phyloP scores from a whole-genome alignment of 2,888 invertebrate genomes.

The Petrolisthes manimaculis region DNA sequence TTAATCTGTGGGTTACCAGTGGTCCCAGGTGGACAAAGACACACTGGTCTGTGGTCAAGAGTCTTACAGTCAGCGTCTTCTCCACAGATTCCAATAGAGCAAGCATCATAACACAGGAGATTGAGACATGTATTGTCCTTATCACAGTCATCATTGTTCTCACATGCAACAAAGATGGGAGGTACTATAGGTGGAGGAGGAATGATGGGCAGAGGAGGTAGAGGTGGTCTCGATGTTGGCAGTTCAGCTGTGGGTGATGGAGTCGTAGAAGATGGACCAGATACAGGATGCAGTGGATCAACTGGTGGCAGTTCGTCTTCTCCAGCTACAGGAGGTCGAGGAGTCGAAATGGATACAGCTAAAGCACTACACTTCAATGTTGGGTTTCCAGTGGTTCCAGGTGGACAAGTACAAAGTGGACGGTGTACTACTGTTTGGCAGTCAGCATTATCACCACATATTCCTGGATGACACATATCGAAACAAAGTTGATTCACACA shows the following conservation, averaged over 20 bases:
- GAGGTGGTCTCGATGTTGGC: slow-evolving; percentile 21
- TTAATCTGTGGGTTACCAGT: slow-evolving; percentile 79
- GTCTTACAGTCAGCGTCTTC: slow-evolving; percentile 86
- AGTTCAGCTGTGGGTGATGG: slow-evolving; percentile 17
- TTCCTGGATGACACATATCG: slow-evolving; percentile 51
- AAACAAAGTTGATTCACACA: slow-evolving; percentile 54
- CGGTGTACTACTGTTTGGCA: slow-evolving; percentile 82
- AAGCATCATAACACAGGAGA: slow-evolving; percentile 78
- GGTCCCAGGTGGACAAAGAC: slow-evolving; percentile 82
- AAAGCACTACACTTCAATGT: slow-evolving; percentile 75
- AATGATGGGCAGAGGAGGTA: slow-evolving; percentile 6
- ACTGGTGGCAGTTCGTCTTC: background rate
- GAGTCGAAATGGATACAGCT: slow-evolving; percentile 4
- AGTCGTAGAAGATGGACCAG: background rate
- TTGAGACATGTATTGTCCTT: slow-evolving; percentile 76
- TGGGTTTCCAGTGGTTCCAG: slow-evolving; percentile 67
- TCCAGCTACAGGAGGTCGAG: slow-evolving; percentile 8
- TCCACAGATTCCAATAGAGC: slow-evolving; percentile 74
- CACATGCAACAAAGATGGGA: slow-evolving; percentile 63
- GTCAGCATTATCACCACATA: slow-evolving; percentile 79
- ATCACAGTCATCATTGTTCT: slow-evolving; percentile 80
- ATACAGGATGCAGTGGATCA: background rate
- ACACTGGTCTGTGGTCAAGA: slow-evolving; percentile 77
- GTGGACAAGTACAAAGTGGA: slow-evolving; percentile 79
- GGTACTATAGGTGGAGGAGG: slow-evolving; percentile 38